These are phyloP conservation scores for Aplochiton taeniatus DNA, from an alignment of 2,797 vertebrate genomes.

Conservation along the genomic window DNA sequence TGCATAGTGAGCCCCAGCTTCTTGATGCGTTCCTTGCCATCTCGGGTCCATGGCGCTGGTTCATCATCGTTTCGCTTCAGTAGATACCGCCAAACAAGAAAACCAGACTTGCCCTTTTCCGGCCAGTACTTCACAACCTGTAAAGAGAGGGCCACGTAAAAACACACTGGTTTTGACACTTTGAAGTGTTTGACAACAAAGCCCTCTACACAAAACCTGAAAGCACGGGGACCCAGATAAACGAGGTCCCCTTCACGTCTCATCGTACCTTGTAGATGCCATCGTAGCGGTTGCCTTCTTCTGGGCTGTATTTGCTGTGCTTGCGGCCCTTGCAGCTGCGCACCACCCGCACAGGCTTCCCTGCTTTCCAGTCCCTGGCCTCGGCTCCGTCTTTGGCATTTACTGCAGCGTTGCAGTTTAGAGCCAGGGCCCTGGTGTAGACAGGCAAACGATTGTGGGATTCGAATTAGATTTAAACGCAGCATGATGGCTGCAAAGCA, in stretches of 20 bases:
- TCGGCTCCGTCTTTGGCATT: slow-evolving; percentile 89
- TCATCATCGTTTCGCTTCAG: slow-evolving; percentile 91
- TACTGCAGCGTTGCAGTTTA: slow-evolving; percentile 91
- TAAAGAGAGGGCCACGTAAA: not conserved
- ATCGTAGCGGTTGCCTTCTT: slow-evolving; percentile 95
- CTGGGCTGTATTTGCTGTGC: slow-evolving; percentile 90
- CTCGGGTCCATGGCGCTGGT: slow-evolving; percentile 92
- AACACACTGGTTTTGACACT: no score
- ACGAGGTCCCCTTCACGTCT: not conserved
- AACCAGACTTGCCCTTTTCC: slow-evolving; percentile 94
- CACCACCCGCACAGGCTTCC: slow-evolving; percentile 92
- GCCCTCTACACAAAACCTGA: no score
- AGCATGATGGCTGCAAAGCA: not conserved
- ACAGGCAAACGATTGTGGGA: not conserved
- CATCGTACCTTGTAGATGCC: slow-evolving; percentile 92
- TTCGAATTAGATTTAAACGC: not conserved
- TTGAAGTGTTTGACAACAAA: no score
- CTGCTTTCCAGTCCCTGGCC: slow-evolving; percentile 90
- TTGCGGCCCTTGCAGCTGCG: slow-evolving; percentile 91
- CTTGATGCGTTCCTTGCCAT: slow-evolving; percentile 92
- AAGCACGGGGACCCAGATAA: no score
- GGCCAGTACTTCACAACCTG: slow-evolving; percentile 98
- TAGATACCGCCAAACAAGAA: slow-evolving; percentile 94
- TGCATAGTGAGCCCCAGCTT: slow-evolving; percentile 93
- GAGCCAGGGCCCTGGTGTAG: slow-evolving; percentile 83